Evolutionary conservation across 2,113 vertebrate genomes (phyloP).

Genomic region (Pollimyrus isidori): DNA sequence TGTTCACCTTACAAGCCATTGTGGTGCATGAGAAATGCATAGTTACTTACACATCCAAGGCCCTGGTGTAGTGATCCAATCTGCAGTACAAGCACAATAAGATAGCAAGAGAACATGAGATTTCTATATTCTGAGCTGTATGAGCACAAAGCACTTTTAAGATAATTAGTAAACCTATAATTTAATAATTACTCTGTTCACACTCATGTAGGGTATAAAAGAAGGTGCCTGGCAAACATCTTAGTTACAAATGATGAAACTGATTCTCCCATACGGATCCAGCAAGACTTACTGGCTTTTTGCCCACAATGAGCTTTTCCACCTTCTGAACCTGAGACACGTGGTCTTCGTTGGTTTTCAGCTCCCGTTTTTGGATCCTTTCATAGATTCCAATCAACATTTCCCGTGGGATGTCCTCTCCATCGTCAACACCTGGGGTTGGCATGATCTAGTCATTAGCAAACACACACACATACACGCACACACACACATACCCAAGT

Average conservation of each 20-base stretch:
- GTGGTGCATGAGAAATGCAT: not conserved
- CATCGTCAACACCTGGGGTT: conserved; percentile 84
- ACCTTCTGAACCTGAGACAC: conserved; percentile 98
- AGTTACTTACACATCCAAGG: conserved; percentile 91
- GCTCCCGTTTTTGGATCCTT: conserved; percentile 90
- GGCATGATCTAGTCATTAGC: not conserved
- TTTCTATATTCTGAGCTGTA: not conserved
- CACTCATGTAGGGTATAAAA: not conserved
- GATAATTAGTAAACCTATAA: not conserved
- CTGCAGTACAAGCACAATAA: conserved; percentile 49
- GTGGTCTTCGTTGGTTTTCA: conserved; percentile 94
- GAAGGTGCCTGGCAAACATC: not conserved
- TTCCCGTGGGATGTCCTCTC: conserved; percentile 90
- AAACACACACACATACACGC: not conserved
- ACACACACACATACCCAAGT: too few relatives aligned
- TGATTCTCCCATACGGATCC: not conserved
- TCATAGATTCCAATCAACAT: conserved; percentile 93
- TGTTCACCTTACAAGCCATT: not conserved
- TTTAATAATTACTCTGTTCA: not conserved
- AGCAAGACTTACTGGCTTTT: conserved; percentile 79
- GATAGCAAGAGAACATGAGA: not conserved
- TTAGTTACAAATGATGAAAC: not conserved
- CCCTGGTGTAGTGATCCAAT: conserved; percentile 95
- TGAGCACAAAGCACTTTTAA: not conserved
- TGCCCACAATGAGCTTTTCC: conserved; percentile 95